Evolutionary conservation across 2,113 vertebrate genomes (phyloP), one percentile per base, ranked within the genome.

Genomic region (Leiothrix lutea): DNA sequence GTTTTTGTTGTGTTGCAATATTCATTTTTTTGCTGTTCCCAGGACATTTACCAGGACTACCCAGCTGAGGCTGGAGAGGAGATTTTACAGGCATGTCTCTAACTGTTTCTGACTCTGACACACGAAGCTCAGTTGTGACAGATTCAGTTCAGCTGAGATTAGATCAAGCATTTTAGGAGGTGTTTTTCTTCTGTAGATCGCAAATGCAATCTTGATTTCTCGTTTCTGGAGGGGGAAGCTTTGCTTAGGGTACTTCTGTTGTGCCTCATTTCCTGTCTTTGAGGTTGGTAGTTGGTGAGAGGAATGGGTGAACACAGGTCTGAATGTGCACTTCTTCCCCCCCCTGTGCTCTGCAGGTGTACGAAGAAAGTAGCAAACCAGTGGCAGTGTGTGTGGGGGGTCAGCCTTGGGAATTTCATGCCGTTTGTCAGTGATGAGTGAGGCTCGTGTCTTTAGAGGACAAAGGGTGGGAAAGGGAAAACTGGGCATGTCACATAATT

Each of bases 21-120:
- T 92, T 94, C 12, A 84, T 95, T 92, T 95, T 92, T 95, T 75
- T 95, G 48, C 57, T 53, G 18, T 75, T 95, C 72, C 70, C 84
- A 75, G 60, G 45, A 80, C 36, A 50, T 88, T 77, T 94, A 22
- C 82, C 45, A 77, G 66, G 35, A 54, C 44, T 95, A 53, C 61
- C 45, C 70, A 44, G 38, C 65, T 84, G 56, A 81, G 38, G 19
- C 31, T 65, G 26, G 61, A 84, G 44, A 74, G 73, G 31, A 69
- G 38, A 40, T 93, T 91, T 95, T 80, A 71, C 12, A 74, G 78
- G 50, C 85, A 35, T 31, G 18, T 85, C 50, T 92, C 45, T 89
- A 45, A 45, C 53, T 54, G 28, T 73, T 86, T 50, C 45, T 58
- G 17, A 62, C 36, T 87, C 36, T 35, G 35, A 58, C 75, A 47